Percentiles rank a stretch among this genome's conserved stretches.
Conservation (phyloP, 2,888 invertebrate genomes). For the Brenthis daphne region DNA sequence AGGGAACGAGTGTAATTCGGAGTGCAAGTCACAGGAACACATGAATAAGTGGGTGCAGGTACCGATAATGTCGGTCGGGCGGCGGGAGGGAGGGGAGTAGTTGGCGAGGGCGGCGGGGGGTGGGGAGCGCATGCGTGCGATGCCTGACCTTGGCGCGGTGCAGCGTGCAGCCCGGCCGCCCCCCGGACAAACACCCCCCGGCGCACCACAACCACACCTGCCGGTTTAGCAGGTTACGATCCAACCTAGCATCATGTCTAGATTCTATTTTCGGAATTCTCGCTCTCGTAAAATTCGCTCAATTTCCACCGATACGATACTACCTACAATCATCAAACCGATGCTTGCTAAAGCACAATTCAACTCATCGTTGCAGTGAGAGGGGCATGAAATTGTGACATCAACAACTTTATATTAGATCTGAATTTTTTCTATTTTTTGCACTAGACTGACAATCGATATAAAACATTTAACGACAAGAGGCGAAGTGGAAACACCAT, state of each 20-base stretch:
- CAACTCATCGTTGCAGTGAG: background rate
- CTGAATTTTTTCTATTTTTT: background rate
- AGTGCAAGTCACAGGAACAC: conserved; percentile 65
- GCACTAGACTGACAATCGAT: conserved; percentile 48
- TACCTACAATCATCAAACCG: background rate
- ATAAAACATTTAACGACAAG: conserved; percentile 52
- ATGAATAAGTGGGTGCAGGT: conserved; percentile 59
- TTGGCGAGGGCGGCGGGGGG: conserved; percentile 43
- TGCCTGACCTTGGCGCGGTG: conserved; percentile 79
- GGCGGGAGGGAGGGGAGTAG: conserved; percentile 43
- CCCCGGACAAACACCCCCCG: conserved; percentile 54
- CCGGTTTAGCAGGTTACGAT: conserved; percentile 76
- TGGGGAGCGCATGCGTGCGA: conserved; percentile 72
- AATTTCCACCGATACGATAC: conserved; percentile 4
- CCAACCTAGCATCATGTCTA: conserved; percentile 67
- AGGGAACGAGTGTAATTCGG: conserved; percentile 48
- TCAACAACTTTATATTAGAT: background rate
- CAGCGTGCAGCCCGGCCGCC: conserved; percentile 69
- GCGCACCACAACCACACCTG: conserved; percentile 66
- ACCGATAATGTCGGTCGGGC: conserved; percentile 49
- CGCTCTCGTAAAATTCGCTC: conserved; percentile 50
- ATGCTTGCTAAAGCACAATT: background rate
- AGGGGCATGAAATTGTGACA: background rate
- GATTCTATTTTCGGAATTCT: conserved; percentile 68
- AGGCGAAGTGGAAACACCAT: conserved; percentile 54